These are phyloP conservation scores for Portevinia maculata DNA, from an alignment of 2,888 invertebrate species.

Conservation along the genomic window DNA sequence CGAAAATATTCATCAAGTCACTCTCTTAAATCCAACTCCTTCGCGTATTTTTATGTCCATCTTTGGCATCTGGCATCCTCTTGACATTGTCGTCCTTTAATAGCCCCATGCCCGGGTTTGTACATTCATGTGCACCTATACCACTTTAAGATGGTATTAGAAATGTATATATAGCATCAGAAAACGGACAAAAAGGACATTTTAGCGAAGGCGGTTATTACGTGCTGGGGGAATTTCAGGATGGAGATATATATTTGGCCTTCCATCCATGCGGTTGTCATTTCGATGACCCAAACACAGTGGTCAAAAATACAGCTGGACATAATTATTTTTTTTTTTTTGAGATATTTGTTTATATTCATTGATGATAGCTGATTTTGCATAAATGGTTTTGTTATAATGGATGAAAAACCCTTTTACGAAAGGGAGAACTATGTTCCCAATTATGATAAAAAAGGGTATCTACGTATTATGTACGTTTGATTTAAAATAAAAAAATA, in stretches of 20 bases:
- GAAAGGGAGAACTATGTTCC: too few species aligned
- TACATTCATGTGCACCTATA: slow-evolving; percentile 41
- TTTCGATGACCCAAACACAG: slow-evolving; percentile 30
- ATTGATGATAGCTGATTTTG: too few species aligned
- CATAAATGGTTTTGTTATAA: too few species aligned
- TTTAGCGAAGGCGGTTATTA: slow-evolving; percentile 57
- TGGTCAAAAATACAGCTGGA: too few species aligned
- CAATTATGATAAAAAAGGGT: too few species aligned
- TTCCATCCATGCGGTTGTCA: slow-evolving; percentile 27
- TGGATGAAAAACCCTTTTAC: too few species aligned
- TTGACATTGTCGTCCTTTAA: slow-evolving; percentile 14
- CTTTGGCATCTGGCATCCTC: slow-evolving; percentile 55
- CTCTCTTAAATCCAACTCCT: slow-evolving; percentile 19
- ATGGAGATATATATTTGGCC: slow-evolving; percentile 45
- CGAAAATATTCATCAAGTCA: slow-evolving; percentile 42
- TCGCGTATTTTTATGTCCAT: slow-evolving; percentile 49
- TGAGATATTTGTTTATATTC: too few species aligned
- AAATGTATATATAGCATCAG: slow-evolving; percentile 28
- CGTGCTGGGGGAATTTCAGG: not conserved
- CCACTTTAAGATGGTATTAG: too few species aligned
- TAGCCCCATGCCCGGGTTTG: slow-evolving; percentile 17
- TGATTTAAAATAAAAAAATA: too few species aligned
- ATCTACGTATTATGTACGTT: too few species aligned
- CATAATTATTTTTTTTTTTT: too few species aligned
- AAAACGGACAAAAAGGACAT: slow-evolving; percentile 63